Base-by-base conservation (phyloP, 2,888 invertebrate genomes). In the Machimus atricapillus region DNA sequence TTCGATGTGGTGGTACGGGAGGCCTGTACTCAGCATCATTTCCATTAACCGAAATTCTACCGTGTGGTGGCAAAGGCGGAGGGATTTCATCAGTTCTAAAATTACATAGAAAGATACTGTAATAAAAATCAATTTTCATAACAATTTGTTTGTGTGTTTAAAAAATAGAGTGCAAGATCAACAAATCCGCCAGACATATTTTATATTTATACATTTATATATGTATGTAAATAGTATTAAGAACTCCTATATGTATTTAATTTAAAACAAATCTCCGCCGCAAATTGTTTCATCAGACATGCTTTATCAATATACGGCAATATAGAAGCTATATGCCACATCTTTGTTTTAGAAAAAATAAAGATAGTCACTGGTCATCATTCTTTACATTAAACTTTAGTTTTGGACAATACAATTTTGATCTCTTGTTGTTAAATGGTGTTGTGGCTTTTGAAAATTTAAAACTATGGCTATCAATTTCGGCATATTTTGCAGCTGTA, bases 1-100 rank as follows among this genome's bases (percentile, higher is more conserved):
- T 96, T 89, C 97, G 94, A 91, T 97, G 97, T 43, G 97, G 97
- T 31, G 97, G 97, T 87, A 97, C 96, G n/a, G 97, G 97, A 5
- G 97, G 97, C 89, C 96, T 94, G 93, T 97, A 97, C 89, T 96
- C 96, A 90, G 95, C 95, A 90, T 93, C 93, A 92, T 93, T 93
- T 89, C 91, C 93, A 91, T 92, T 93, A 89, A 90, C 90, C 86
- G 91, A 91, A 73, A 91, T 91, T 56, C 93, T 90, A 23, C 93
- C 94, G 89, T 94, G 94, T 2, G 94, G 94, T 86, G 94, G 90
- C 27, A 93, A 94, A 82, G 93, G 93, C 43, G 93, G 93, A 46
- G 93, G 89, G 82, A 92, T 92, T 58, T 93, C 93, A 90, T 93
- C 91, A 90, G 93, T 92, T 27, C 81, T 81, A 56, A 12, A 43